phyloP scores from a whole-genome alignment of 2,888 invertebrate genomes.

The Nebria brevicollis region DNA sequence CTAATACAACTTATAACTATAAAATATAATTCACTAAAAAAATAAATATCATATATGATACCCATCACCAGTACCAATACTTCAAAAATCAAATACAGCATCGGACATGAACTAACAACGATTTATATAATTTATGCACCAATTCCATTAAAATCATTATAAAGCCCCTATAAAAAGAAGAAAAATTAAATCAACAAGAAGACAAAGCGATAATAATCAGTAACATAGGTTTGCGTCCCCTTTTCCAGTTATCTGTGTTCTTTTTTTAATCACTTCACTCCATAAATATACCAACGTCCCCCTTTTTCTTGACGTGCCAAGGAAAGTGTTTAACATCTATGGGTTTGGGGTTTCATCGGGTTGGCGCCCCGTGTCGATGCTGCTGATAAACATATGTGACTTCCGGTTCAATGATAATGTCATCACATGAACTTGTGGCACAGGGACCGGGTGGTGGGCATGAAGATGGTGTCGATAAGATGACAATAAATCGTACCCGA shows the following conservation, averaged over 20 bases:
- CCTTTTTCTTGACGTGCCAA: neutral
- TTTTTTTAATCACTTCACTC: neutral
- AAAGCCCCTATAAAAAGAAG: neutral
- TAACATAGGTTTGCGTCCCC: neutral
- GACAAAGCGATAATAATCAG: neutral
- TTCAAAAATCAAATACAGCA: too few relatives aligned
- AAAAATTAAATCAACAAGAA: neutral
- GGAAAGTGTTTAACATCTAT: slow-evolving; percentile 4
- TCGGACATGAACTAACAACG: too few relatives aligned
- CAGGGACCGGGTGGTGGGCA: slow-evolving; percentile 3
- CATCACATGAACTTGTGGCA: slow-evolving; percentile 30
- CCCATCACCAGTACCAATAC: too few relatives aligned
- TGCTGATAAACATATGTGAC: slow-evolving; percentile 44
- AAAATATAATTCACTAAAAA: too few relatives aligned
- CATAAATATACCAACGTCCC: neutral
- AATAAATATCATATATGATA: too few relatives aligned
- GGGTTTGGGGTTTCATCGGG: neutral
- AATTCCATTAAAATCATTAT: neutral
- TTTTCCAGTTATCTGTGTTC: neutral
- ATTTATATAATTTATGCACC: neutral
- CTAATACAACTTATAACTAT: too few relatives aligned
- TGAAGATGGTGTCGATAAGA: slow-evolving; percentile 44
- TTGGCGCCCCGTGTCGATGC: slow-evolving; percentile 16
- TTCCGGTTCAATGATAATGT: slow-evolving; percentile 42
- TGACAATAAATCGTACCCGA: slow-evolving; percentile 34